Percentiles rank a stretch among this genome's conserved stretches.
Evolutionary conservation across 1,140 invertebrate genomes (phyloP).

Genomic region (Nilaparvata lugens): DNA sequence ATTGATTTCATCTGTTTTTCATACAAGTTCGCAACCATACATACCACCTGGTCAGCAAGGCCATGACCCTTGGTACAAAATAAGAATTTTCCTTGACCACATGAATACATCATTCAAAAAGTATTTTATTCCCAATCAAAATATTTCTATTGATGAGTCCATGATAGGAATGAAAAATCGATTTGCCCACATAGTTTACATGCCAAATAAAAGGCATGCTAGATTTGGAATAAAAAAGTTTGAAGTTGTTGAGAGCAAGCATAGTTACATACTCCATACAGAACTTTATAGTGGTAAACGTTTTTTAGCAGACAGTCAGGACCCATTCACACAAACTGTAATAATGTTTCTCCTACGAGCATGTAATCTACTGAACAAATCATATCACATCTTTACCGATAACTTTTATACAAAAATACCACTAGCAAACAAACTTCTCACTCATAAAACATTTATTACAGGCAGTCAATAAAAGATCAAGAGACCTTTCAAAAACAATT

Average conservation of each 20-base stretch:
- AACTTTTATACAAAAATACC: slow-evolving; percentile 13
- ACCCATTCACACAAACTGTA: slow-evolving; percentile 8
- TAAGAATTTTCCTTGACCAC: not conserved
- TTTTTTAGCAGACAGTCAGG: not conserved
- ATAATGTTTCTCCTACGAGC: not conserved
- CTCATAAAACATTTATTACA: slow-evolving; percentile 3
- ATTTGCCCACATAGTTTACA: not conserved
- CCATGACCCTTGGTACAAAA: slow-evolving; percentile 5
- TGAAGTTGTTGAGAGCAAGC: not conserved
- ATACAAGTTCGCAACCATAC: not conserved
- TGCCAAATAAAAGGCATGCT: not conserved
- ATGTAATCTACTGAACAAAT: slow-evolving; percentile 3
- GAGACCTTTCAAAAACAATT: not conserved
- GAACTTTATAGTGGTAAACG: slow-evolving; percentile 10
- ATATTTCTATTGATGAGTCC: slow-evolving; percentile 2
- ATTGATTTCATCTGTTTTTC: slow-evolving; percentile 1
- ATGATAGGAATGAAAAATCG: not conserved
- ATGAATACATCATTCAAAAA: slow-evolving; percentile 5
- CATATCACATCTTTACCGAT: slow-evolving; percentile 8
- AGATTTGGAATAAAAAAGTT: not conserved
- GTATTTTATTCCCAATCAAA: slow-evolving; percentile 1
- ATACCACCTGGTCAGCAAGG: not conserved
- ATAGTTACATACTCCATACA: not conserved
- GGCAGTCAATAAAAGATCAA: slow-evolving; percentile 6
- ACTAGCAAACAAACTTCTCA: not conserved